Conservation (phyloP, 2,113 vertebrate genomes). For the Panthera tigris region DNA sequence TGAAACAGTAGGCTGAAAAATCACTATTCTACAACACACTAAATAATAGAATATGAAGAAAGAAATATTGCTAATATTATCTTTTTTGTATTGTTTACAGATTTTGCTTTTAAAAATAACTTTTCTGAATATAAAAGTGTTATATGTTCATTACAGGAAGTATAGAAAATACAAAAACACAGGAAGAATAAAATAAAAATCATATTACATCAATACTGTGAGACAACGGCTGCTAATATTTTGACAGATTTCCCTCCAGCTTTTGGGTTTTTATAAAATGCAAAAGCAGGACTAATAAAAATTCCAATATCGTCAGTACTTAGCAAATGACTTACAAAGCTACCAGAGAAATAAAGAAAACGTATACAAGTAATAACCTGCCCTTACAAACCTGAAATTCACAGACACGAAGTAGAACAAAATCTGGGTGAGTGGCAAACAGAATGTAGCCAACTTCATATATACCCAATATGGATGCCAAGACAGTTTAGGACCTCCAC, state of each 20-base stretch:
- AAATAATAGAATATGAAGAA: not conserved
- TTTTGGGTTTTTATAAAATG: conserved; percentile 35
- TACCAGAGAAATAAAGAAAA: conserved; percentile 7
- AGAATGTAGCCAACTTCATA: not conserved
- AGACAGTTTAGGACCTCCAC: not conserved
- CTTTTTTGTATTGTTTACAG: not conserved
- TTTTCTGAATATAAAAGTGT: not conserved
- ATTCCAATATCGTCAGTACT: not conserved
- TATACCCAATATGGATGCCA: not conserved
- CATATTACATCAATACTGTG: not conserved
- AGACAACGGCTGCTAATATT: conserved; percentile 11
- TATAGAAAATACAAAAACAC: conserved; percentile 8
- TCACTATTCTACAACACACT: not conserved
- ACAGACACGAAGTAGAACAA: conserved; percentile 5
- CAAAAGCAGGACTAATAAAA: not conserved
- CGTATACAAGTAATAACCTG: not conserved
- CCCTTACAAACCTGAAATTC: conserved; percentile 8
- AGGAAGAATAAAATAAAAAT: conserved; percentile 21
- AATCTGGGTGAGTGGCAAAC: not conserved
- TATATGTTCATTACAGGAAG: not conserved
- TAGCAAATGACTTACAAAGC: conserved; percentile 8
- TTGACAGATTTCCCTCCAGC: not conserved
- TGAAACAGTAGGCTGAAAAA: not conserved
- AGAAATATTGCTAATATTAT: not conserved
- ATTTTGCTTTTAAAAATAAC: not conserved